These are phyloP conservation scores for Agrotis puta DNA, from an alignment of 2,888 invertebrate genomes.

Conservation along the genomic window DNA sequence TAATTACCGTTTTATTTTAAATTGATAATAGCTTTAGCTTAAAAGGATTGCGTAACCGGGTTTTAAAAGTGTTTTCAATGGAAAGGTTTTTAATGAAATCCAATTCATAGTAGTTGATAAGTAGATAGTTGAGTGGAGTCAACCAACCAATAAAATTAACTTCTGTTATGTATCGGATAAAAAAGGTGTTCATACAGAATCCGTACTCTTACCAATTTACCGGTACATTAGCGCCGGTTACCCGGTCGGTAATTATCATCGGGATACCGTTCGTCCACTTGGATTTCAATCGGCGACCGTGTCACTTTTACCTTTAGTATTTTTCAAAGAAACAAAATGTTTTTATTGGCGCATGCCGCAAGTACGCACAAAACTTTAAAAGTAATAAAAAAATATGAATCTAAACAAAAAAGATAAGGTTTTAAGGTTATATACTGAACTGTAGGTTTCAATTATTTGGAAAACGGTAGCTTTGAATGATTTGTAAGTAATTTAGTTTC, in stretches of 20 bases:
- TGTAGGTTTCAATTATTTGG: not conserved
- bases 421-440: constrained; percentile 21
- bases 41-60: constrained; percentile 34
- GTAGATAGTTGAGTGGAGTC: constrained; percentile 54
- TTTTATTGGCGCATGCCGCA: too few species aligned
- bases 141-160: constrained; percentile 68
- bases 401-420: too few species aligned
- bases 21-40: constrained; percentile 8
- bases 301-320: constrained; percentile 74
- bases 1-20: constrained; percentile 30
- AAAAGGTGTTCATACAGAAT: constrained; percentile 74
- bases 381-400: too few species aligned
- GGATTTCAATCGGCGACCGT: constrained; percentile 70
- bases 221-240: constrained; percentile 78
- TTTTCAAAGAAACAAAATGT: constrained; percentile 5
- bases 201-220: constrained; percentile 80
- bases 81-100: constrained; percentile 36
- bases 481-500: not conserved
- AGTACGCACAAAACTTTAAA: too few species aligned
- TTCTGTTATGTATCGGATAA: constrained; percentile 72
- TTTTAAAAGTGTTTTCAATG: constrained; percentile 32
- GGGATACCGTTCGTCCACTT: constrained; percentile 73
- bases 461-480: not conserved
- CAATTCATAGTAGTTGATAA: constrained; percentile 32
- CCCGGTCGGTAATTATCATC: constrained; percentile 74